A percentile compares a stretch with the other conserved stretches of the same genome.
Evolutionary conservation across 1,140 invertebrate species (phyloP).

Genomic region (Drosophila ercepeae): DNA sequence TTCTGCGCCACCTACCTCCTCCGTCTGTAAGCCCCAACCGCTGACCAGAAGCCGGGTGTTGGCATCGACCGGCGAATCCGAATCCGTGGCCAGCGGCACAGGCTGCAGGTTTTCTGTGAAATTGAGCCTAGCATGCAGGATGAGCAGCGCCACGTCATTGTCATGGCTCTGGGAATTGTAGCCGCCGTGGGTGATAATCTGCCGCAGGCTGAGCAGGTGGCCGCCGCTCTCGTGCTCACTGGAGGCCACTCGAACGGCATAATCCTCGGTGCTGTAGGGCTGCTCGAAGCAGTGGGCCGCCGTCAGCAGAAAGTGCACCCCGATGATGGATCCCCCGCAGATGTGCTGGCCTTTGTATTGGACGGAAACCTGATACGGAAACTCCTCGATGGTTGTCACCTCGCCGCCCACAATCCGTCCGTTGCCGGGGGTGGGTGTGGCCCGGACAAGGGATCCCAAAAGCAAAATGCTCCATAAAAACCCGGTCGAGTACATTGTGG

Average conservation of each 20-base stretch:
- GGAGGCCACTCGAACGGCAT: conserved; percentile 63
- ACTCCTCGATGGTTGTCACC: conserved; percentile 56
- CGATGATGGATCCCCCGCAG: conserved; percentile 86
- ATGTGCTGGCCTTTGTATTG: conserved; percentile 64
- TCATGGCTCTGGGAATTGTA: conserved; percentile 66
- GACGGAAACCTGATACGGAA: conserved; percentile 78
- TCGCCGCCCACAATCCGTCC: conserved; percentile 80
- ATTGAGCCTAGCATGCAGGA: conserved; percentile 58
- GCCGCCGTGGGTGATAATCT: conserved; percentile 63
- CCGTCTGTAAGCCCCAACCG: conserved; percentile 72
- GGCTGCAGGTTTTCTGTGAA: conserved; percentile 58
- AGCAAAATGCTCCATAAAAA: conserved; percentile 12
- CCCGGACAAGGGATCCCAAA: background rate
- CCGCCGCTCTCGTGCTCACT: conserved; percentile 61
- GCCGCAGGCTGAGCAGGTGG: conserved; percentile 54
- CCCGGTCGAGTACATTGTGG: conserved; percentile 11
- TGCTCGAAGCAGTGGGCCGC: conserved; percentile 86
- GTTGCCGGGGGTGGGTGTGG: conserved; percentile 39
- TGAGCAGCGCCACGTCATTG: conserved; percentile 72
- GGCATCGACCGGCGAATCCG: conserved; percentile 30
- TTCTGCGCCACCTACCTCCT: conserved; percentile 22
- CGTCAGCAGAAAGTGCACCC: conserved; percentile 85
- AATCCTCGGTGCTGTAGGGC: conserved; percentile 40
- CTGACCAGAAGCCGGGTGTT: conserved; percentile 58
- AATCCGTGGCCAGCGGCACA: conserved; percentile 39